Percentiles rank a stretch among this genome's conserved stretches.
Evolutionary conservation across 2,888 invertebrate species (phyloP).

Genomic region (Abscondita cerata): DNA sequence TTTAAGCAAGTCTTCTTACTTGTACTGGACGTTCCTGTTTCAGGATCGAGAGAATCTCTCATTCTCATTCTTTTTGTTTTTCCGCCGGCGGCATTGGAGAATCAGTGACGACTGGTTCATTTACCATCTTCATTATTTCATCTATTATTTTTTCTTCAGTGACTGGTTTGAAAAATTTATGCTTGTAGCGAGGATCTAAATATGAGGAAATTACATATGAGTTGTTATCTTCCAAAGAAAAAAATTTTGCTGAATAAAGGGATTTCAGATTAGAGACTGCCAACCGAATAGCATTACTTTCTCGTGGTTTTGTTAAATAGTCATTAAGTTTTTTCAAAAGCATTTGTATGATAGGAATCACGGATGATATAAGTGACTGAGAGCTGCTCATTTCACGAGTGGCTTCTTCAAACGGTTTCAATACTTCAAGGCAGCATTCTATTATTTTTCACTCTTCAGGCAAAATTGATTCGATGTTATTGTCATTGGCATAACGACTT

Average conservation of each 20-base stretch:
- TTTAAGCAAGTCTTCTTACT: too few relatives aligned
- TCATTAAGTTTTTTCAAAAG: not conserved
- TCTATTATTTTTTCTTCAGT: slow-evolving; percentile 12
- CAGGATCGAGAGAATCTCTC: too few relatives aligned
- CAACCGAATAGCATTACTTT: not conserved
- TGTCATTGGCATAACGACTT: not conserved
- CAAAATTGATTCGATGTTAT: not conserved
- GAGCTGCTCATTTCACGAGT: slow-evolving; percentile 1
- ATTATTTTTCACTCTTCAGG: not conserved
- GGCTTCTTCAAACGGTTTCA: not conserved
- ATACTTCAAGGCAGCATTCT: slow-evolving; percentile 1
- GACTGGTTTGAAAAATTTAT: slow-evolving; percentile 11
- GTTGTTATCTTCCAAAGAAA: not conserved
- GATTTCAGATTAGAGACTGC: not conserved
- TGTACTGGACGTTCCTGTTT: too few relatives aligned
- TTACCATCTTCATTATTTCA: too few relatives aligned
- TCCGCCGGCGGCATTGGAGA: too few relatives aligned
- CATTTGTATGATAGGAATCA: not conserved
- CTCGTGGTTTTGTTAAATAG: not conserved
- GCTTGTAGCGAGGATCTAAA: slow-evolving; percentile 14
- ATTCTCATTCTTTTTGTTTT: too few relatives aligned
- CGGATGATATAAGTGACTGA: not conserved
- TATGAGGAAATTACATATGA: not conserved
- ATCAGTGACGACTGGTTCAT: too few relatives aligned
- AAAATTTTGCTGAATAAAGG: not conserved